phyloP scores from a whole-genome alignment of 64 coral and sea anemone genomes.

The Montipora sp. region DNA sequence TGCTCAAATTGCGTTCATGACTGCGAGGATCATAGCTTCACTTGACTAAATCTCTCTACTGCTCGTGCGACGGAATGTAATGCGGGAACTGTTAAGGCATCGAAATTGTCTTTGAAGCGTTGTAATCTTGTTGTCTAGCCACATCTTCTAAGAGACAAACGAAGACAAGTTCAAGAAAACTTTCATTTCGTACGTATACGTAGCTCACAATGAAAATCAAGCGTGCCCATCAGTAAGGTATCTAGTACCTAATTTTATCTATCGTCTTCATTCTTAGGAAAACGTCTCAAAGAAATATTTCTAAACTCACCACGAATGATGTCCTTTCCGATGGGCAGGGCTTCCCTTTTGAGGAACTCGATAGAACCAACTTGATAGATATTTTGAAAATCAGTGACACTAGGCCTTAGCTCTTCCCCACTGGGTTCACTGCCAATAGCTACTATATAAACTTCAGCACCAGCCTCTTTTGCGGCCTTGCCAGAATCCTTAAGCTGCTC shows the following conservation, averaged over 20 bases:
- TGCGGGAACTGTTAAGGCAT: too few species aligned
- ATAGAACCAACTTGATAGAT: constrained; percentile 59
- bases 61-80: too few species aligned
- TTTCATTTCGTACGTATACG: too few species aligned
- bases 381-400: constrained; percentile 41
- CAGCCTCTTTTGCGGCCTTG: constrained; percentile 13
- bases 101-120: too few species aligned
- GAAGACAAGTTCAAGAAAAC: background rate
- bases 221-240: too few species aligned
- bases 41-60: too few species aligned
- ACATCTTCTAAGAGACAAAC: too few species aligned
- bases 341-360: constrained; percentile 40
- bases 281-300: background rate
- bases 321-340: constrained; percentile 47
- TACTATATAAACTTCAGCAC: constrained; percentile 63
- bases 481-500: constrained; percentile 22
- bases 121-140: too few species aligned
- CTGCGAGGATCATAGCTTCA: too few species aligned
- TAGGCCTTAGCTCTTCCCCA: constrained; percentile 21
- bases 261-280: background rate
- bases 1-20: too few species aligned
- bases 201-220: too few species aligned
- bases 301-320: constrained; percentile 45
- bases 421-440: constrained; percentile 52
- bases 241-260: background rate